Evolutionary conservation across 1,140 invertebrate genomes (phyloP), one percentile per base, ranked within the genome.

Genomic region (Phymorhynchus buccinoides): DNA sequence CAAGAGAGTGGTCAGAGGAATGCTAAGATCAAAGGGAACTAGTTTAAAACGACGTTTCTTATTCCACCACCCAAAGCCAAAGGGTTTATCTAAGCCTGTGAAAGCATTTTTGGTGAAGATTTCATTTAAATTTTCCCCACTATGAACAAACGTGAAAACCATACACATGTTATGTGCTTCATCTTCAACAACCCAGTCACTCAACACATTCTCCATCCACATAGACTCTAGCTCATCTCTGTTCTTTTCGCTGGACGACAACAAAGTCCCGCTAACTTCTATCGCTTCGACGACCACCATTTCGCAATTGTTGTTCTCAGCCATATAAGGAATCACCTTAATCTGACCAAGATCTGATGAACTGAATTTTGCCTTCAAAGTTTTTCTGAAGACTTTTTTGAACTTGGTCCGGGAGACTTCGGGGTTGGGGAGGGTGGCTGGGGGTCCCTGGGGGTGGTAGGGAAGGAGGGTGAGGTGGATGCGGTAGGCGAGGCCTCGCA

Each of bases 161-260:
- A 22, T 16, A 6, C 9, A 35, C 9, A 12, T 73, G 71, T 73
- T 39, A 27, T 22, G 32, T 3, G 9, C 71, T 0, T 9, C 71
- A 37, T 73, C 71, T 35, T 27, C 56, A 27, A 62, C 56, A 62
- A 27, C n/a, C 71, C 71, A 73, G 71, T 73, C 71, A 73, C 30
- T 73, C 12, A 73, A 3, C 7, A 73, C 3, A 27, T 73, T 73
- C 7, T 39, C 71, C 37, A 73, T 32, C 71, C 32, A 73, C 32
- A 32, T 9, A 1, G 14, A 9, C n/a, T 73, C 71, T 12, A 73
- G 16, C 71, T 73, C 71, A 32, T 73, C 71, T 73, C 71, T 73
- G 32, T 3, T 37, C 32, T 16, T 35, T 6, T 6, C 37, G 32
- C n/a, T 35, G 7, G 14, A 35, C 32, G 71, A 37, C 30, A 39